Evolutionary conservation across 2,888 invertebrate genomes (phyloP), one percentile per base, ranked within the genome.

Genomic region (Myathropa florea): DNA sequence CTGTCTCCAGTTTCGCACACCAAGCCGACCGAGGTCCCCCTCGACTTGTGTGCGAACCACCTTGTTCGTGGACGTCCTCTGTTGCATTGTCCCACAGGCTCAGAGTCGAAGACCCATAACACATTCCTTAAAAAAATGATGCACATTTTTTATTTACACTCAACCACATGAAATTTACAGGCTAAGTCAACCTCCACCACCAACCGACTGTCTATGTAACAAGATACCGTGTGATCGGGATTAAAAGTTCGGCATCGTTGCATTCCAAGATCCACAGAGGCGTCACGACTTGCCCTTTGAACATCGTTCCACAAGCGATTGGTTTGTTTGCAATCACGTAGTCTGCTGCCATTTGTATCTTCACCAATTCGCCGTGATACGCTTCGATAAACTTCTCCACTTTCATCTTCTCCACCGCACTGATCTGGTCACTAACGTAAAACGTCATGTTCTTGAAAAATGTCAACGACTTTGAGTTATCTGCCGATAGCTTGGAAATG

Each of bases 191-290:
- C n/a, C 57, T 23, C n/a, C n/a, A n/a, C n/a, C n/a, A n/a, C n/a
- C n/a, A n/a, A n/a, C n/a, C n/a, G n/a, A n/a, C n/a, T n/a, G n/a
- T n/a, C 72, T 60, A 81, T 6, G 55, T 36, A 18, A 73, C 78
- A 18, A 86, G 73, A 64, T 89, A 90, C 24, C 90, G 86, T 57
- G 71, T 88, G 4, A 88, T 89, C 46, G 90, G 89, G n/a, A 90
- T 78, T 1, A 88, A 73, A n/a, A 83, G 81, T 71, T 89, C 89
- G 78, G 89, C 72, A 46, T 89, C 89, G 46, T 86, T 64, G 63
- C 90, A 90, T 80, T 90, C 90, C 24, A 80, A 77, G 18, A 90
- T 81, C 90, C 90, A 90, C 6, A 88, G 71, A 1, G 89, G 89
- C 18, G 67, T 88, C 1, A 90, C 88, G 9, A 84, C 39, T 88